Evolutionary conservation across 2,888 invertebrate species (phyloP).

Genomic region (Caenorhabditis sp.): DNA sequence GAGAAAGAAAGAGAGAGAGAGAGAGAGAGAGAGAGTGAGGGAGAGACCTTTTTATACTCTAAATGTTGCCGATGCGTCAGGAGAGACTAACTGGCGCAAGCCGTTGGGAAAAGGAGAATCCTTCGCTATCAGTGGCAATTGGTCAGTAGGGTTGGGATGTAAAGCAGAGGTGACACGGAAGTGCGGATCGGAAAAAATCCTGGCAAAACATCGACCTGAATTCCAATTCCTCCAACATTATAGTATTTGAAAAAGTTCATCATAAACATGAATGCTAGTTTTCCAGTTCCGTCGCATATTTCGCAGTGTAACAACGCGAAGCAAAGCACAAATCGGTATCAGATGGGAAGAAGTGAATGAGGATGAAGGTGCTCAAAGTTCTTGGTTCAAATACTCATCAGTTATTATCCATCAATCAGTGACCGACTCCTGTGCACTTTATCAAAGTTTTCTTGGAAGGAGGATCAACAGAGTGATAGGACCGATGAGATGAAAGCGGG

Average conservation of each 20-base stretch:
- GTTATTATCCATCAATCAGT: slow-evolving; percentile 40
- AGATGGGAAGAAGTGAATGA: background rate
- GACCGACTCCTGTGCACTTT: slow-evolving; percentile 44
- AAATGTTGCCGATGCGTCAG: slow-evolving; percentile 44
- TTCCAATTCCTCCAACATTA: too few species aligned
- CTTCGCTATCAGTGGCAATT: too few species aligned
- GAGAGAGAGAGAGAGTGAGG: too few species aligned
- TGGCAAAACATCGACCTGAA: too few species aligned
- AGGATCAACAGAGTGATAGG: slow-evolving; percentile 42
- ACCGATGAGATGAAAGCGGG: slow-evolving; percentile 1
- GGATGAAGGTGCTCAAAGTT: slow-evolving; percentile 1
- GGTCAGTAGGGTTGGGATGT: background rate
- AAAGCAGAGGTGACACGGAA: background rate
- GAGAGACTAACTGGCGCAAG: slow-evolving; percentile 16
- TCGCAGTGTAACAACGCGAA: background rate
- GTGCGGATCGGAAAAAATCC: too few species aligned
- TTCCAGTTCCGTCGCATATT: slow-evolving; percentile 19
- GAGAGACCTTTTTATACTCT: slow-evolving; percentile 13
- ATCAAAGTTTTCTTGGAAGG: slow-evolving; percentile 44
- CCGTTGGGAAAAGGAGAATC: too few species aligned
- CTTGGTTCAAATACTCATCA: slow-evolving; percentile 22
- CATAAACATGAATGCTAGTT: too few species aligned
- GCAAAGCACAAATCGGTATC: slow-evolving; percentile 2
- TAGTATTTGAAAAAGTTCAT: too few species aligned
- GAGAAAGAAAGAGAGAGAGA: too few species aligned